phyloP scores from a whole-genome alignment of 2,888 invertebrate genomes.

The Euclidia mi region DNA sequence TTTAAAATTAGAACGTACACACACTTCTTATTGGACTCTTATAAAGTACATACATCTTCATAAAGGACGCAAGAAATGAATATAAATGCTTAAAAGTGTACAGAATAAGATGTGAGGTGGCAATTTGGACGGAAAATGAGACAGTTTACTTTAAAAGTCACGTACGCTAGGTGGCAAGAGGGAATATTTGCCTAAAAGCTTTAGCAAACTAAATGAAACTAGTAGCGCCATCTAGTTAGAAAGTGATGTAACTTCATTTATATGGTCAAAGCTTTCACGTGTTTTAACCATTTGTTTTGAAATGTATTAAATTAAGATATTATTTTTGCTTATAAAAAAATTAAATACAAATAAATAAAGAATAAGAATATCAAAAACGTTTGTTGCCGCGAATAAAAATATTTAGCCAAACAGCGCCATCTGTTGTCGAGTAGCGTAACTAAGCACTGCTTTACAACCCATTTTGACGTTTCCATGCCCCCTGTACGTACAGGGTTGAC shows the following conservation, averaged over 20 bases:
- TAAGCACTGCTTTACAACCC: conserved; percentile 69
- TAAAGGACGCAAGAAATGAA: conserved; percentile 79
- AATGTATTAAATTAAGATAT: background rate
- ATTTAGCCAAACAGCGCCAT: conserved; percentile 55
- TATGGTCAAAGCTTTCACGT: too few relatives aligned
- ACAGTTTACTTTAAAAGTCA: conserved; percentile 83
- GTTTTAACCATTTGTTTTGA: too few relatives aligned
- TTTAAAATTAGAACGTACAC: conserved; percentile 55
- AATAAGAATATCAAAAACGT: background rate
- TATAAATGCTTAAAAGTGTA: conserved; percentile 79
- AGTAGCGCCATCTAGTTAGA: conserved; percentile 71
- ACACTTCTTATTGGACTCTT: conserved; percentile 73
- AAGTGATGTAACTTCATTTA: background rate
- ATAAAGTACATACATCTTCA: conserved; percentile 77
- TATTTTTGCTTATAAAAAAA: background rate
- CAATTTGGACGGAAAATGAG: conserved; percentile 85
- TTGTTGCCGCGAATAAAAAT: background rate
- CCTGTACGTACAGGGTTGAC: conserved; percentile 45
- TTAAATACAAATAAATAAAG: background rate
- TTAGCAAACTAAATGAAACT: conserved; percentile 35
- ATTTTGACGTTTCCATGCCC: conserved; percentile 47
- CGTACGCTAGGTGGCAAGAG: conserved; percentile 68
- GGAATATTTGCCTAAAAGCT: conserved; percentile 41
- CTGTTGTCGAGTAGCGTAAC: conserved; percentile 68
- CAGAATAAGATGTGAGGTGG: conserved; percentile 83